A percentile compares a stretch with the other conserved stretches of the same genome.
These are phyloP conservation scores for Spodoptera littoralis DNA, from an alignment of 2,888 invertebrate species.

Conservation along the genomic window DNA sequence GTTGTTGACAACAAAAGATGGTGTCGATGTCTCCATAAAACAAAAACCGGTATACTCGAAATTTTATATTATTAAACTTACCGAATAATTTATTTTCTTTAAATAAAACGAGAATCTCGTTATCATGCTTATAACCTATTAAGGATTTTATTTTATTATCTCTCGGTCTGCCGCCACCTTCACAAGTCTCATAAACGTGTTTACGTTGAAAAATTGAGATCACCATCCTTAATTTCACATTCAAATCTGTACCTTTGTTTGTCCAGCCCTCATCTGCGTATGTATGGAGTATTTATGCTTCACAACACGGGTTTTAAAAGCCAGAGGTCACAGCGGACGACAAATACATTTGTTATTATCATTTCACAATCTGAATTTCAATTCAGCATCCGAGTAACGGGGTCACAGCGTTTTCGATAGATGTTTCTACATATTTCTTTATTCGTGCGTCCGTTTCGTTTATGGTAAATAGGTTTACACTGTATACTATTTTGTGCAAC, in stretches of 20 bases:
- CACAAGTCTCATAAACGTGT: conserved; percentile 66
- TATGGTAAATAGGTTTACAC: conserved; percentile 58
- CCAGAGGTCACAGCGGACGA: conserved; percentile 81
- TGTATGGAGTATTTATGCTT: conserved; percentile 77
- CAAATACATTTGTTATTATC: conserved; percentile 83
- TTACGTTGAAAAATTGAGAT: conserved; percentile 79
- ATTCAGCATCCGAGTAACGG: conserved; percentile 82
- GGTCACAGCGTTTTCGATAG: conserved; percentile 82
- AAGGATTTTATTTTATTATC: conserved; percentile 37
- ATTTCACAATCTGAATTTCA: conserved; percentile 85
- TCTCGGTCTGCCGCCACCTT: conserved; percentile 55
- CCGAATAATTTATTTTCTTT: conserved; percentile 15
- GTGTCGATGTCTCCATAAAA: conserved; percentile 9
- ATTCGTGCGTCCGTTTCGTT: conserved; percentile 64
- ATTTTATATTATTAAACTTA: conserved; percentile 9
- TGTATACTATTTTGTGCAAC: conserved; percentile 60
- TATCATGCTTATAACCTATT: conserved; percentile 31
- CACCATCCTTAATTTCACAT: conserved; percentile 80
- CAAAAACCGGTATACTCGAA: conserved; percentile 13
- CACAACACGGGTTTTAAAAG: conserved; percentile 71
- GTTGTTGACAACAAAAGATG: background rate
- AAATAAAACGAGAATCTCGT: conserved; percentile 26
- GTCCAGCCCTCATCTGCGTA: conserved; percentile 81
- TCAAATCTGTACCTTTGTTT: conserved; percentile 84
- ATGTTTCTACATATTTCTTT: conserved; percentile 77